Evolutionary conservation across 2,888 invertebrate genomes (phyloP), one percentile per base, ranked within the genome.

Genomic region (Amphipoea lucens): DNA sequence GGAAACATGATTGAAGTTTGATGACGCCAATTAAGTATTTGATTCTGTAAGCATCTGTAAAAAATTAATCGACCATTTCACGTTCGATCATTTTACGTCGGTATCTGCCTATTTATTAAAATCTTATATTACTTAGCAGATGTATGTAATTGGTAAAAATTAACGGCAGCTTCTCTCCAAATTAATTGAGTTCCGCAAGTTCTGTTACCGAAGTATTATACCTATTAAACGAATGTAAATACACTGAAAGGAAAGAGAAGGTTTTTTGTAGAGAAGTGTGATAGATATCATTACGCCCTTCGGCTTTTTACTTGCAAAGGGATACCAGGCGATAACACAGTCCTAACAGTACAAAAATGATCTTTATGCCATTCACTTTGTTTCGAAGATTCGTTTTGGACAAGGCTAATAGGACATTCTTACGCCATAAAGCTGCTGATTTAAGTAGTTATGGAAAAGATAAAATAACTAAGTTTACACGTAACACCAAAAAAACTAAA

Each of bases 1-100:
- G 40, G 65, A 78, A 70, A 70, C 65, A 17, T 54, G 54, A 74
- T 60, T 69, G 70, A 67, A 69, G 20, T 78, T 63, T 83, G 45
- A 78, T 70, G 45, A 82, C 23, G 69, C 29, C 48, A 65, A 83
- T 78, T 82, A 29, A 29, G 29, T 29, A 82, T 70, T 75, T 51
- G 6, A 45, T 48, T 66, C 29, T 29, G 2, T 69, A 63, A 20
- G 72, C 42, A 40, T 9, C 9, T 29, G 1, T 1, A 29, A 29
- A 29, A 29, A 29, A 29, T 29, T 29, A 29, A 29, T 29, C 29
- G 29, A 29, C 29, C 29, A 29, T 29, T 29, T 29, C 29, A 29
- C 29, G 29, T 29, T 29, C 29, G 29, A 29, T 29, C 45, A 45
- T 40, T 60, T 66, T 14, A 40, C 11, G 7, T 20, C 48, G n/a